phyloP scores from a whole-genome alignment of 2,888 invertebrate species.

The Allacma fusca region DNA sequence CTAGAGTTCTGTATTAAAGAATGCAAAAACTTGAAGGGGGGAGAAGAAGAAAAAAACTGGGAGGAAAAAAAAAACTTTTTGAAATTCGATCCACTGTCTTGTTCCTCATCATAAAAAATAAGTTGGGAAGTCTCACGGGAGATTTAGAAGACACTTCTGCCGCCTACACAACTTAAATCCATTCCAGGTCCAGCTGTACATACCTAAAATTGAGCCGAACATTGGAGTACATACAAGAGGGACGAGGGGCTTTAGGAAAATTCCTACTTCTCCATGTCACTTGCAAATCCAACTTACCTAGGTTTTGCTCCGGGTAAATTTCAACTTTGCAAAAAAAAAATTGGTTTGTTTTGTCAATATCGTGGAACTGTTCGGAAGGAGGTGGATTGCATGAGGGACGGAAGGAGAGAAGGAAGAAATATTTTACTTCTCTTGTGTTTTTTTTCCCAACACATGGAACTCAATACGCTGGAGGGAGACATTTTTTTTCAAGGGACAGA shows the following conservation, averaged over 20 bases:
- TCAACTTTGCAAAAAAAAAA: no score
- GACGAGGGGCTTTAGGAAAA: no score
- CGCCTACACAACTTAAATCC: neutral
- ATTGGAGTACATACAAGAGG: no score
- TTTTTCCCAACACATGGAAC: neutral
- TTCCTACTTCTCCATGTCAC: no score
- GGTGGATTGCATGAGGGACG: neutral
- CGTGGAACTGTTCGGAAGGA: no score
- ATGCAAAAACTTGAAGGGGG: neutral
- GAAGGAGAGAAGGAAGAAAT: neutral
- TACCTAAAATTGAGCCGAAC: no score
- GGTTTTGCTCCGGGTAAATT: no score
- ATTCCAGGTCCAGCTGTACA: no score
- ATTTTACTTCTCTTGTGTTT: neutral
- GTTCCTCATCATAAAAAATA: neutral
- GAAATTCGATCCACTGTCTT: constrained; percentile 1
- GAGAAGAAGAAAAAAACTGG: neutral
- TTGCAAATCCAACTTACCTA: no score
- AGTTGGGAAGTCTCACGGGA: neutral
- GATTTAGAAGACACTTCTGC: neutral
- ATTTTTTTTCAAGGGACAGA: no score
- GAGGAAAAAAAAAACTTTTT: neutral
- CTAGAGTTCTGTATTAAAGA: neutral
- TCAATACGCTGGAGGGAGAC: no score
- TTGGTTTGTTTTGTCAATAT: no score